A percentile compares a stretch with the other conserved stretches of the same genome.
phyloP scores from a whole-genome alignment of 2,888 invertebrate species.

The Pandemis corylana region DNA sequence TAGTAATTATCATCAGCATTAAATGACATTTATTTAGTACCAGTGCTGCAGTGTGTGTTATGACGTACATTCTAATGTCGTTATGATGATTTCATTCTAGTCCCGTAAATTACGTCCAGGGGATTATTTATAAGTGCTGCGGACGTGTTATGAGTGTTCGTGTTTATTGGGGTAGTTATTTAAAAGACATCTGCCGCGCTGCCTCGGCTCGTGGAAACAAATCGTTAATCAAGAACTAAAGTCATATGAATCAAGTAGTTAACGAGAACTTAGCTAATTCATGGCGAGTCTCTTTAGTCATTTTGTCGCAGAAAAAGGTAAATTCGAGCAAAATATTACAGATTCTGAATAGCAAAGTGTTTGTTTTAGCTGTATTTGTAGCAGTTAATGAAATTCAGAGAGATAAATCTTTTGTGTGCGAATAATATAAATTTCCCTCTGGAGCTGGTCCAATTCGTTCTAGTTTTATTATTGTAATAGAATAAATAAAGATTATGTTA shows the following conservation, averaged over 20 bases:
- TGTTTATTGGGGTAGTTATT: constrained; percentile 34
- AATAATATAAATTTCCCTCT: not conserved
- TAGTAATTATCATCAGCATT: not conserved
- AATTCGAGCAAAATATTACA: not conserved
- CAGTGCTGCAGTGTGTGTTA: constrained; percentile 21
- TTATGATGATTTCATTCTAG: not conserved
- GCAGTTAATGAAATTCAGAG: not conserved
- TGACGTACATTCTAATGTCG: not conserved
- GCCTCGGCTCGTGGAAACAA: constrained; percentile 16
- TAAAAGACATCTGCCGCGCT: constrained; percentile 11
- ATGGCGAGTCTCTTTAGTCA: too few relatives aligned
- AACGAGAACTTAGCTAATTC: not conserved
- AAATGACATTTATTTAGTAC: constrained; percentile 30
- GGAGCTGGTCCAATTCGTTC: constrained; percentile 8
- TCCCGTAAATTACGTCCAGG: constrained; percentile 17
- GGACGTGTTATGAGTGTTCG: constrained; percentile 30
- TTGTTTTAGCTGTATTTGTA: not conserved
- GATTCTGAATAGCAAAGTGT: too few relatives aligned
- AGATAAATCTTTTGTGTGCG: not conserved
- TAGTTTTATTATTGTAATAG: not conserved
- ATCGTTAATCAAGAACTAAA: constrained; percentile 18
- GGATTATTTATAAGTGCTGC: constrained; percentile 28
- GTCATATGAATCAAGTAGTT: constrained; percentile 20
- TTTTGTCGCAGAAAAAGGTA: too few relatives aligned
- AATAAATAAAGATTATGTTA: not conserved